Evolutionary conservation across 2,888 invertebrate genomes (phyloP).

Genomic region (Serrognathus titanus): DNA sequence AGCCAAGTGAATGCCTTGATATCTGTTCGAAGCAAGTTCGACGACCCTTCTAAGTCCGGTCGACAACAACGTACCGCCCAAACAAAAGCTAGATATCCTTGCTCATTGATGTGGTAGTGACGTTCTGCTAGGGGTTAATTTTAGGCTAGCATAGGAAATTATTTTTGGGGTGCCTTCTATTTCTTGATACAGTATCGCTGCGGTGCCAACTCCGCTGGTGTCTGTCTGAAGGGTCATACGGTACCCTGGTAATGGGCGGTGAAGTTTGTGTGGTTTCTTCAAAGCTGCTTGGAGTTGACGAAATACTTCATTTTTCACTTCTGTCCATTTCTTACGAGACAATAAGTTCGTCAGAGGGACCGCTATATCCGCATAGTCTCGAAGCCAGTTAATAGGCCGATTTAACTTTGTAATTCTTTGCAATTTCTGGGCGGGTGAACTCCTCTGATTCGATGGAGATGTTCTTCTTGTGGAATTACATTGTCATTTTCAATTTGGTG

Average conservation of each 20-base stretch:
- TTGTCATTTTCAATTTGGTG: neutral
- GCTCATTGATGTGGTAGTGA: constrained; percentile 30
- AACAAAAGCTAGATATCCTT: constrained; percentile 27
- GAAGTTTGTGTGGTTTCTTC: constrained; percentile 6
- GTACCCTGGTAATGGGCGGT: neutral
- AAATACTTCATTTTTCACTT: constrained; percentile 16
- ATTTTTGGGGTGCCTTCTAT: constrained; percentile 9
- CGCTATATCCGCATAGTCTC: constrained; percentile 24
- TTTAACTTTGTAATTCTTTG: constrained; percentile 5
- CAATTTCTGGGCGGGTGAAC: neutral
- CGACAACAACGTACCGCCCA: constrained; percentile 28
- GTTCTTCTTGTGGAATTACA: constrained; percentile 3
- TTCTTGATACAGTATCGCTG: constrained; percentile 29
- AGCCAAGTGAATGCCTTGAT: constrained; percentile 26
- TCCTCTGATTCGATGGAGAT: neutral
- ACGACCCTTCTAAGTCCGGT: constrained; percentile 25
- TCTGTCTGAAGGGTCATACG: constrained; percentile 27
- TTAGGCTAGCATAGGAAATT: constrained; percentile 24
- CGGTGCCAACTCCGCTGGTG: constrained; percentile 24
- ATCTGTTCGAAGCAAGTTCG: constrained; percentile 27
- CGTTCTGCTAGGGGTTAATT: too few species aligned
- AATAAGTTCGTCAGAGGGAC: constrained; percentile 27
- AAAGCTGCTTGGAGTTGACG: constrained; percentile 16
- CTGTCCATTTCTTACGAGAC: constrained; percentile 15
- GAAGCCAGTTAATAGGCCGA: constrained; percentile 29